Evolutionary conservation across 53 echinoderm and acorn worm species (phyloP).

Genomic region (Echinarachnius parma): DNA sequence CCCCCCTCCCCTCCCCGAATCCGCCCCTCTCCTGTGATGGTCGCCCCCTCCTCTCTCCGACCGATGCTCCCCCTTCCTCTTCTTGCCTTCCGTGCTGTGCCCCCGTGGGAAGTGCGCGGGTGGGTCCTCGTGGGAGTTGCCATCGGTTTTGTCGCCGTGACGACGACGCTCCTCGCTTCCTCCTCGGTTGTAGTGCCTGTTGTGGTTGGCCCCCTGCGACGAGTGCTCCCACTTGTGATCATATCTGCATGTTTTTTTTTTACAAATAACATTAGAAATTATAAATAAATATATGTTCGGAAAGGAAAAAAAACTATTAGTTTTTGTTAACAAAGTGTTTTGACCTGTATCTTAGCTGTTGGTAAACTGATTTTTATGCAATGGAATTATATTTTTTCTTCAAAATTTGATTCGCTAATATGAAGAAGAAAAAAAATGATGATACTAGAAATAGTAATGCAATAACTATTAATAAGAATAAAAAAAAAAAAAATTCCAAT

Average conservation of each 20-base stretch:
- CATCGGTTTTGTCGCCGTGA: conserved; percentile 37
- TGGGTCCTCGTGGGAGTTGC: conserved; percentile 40
- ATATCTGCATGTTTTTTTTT: conserved; percentile 20
- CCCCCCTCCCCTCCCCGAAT: conserved; percentile 36
- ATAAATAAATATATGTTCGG: too few species aligned
- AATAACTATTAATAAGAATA: too few species aligned
- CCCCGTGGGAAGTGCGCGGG: conserved; percentile 27
- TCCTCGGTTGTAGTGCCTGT: conserved; percentile 39
- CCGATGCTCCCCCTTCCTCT: conserved; percentile 34
- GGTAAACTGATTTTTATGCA: too few species aligned
- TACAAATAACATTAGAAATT: too few species aligned
- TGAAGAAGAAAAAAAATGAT: too few species aligned
- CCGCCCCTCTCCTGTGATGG: conserved; percentile 23
- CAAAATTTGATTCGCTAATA: too few species aligned
- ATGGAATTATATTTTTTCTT: too few species aligned
- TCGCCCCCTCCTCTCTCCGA: conserved; percentile 20
- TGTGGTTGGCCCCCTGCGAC: conserved; percentile 42
- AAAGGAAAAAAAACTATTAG: too few species aligned
- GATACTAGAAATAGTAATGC: too few species aligned
- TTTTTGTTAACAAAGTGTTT: too few species aligned
- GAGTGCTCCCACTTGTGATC: conserved; percentile 45
- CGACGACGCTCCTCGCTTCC: conserved; percentile 33
- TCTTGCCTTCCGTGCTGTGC: conserved; percentile 26
- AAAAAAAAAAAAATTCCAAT: too few species aligned
- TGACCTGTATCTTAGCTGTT: too few species aligned